Base-by-base conservation (phyloP, 2,888 invertebrate genomes). In the Willowsia nigromaculata region DNA sequence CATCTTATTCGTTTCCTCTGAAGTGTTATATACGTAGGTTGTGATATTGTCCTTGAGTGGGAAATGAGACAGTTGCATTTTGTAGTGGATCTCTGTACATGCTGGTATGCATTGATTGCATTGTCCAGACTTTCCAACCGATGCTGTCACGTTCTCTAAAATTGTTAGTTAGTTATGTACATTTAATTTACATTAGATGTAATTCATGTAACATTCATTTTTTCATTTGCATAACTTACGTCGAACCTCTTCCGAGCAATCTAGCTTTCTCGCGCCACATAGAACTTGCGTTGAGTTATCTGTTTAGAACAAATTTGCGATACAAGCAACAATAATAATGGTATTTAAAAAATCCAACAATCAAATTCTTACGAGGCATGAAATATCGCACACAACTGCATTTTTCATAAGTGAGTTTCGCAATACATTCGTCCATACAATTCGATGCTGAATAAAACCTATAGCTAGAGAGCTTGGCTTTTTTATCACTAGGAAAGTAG, bases 61-160 rank as follows among this genome's bases (percentile, higher is more conserved):
- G 27, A 83, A 83, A 25, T 88, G 76, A 15, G 88, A 88, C 0
- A 78, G 13, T 25, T 53, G 62, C 47, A 83, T 11, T n/a, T 62
- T 71, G 25, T 88, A 83, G n/a, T 65, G 76, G 40, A 88, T 30
- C 30, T 88, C 88, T 13, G 88, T 88, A 15, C 88, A 88, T 1
- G 88, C 56, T 13, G 88, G 88, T 15, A 25, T 56, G 53, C 88
- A 88, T n/a, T 76, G 22, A 7, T 22, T 40, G 76, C 85, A 85
- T 3, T 59, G 37, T 11, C 7, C 76, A 7, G 3, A 25, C 40
- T 59, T 71, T 7, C 74, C 56, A n/a, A 27, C 15, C 0, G n/a
- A 18, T 0, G 11, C 27, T 6, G 59, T 81, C 25, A 81, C 22
- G 1, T 53, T 78, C 53, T 78, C 78, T 78, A 43, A 13, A 4